phyloP scores from a whole-genome alignment of 2,888 invertebrate genomes.

The Anarsia innoxiella region DNA sequence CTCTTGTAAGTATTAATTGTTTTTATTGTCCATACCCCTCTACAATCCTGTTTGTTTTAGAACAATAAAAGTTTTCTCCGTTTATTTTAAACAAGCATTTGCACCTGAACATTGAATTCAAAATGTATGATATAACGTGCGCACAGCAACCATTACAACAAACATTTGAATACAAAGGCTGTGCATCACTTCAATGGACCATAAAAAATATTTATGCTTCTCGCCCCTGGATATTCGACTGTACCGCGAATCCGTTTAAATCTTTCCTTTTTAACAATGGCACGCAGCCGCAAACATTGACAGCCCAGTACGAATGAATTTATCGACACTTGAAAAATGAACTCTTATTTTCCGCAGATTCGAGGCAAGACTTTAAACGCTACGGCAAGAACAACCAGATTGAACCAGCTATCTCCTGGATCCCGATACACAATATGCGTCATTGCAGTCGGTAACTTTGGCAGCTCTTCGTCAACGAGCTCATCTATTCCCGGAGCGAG shows the following conservation, averaged over 20 bases:
- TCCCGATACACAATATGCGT: conserved; percentile 91
- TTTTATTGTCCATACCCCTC: background rate
- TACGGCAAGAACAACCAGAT: conserved; percentile 81
- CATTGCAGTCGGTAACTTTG: conserved; percentile 84
- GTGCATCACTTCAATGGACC: conserved; percentile 73
- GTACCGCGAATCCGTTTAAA: conserved; percentile 59
- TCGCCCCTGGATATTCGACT: conserved; percentile 56
- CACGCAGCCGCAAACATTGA: conserved; percentile 39
- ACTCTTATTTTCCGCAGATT: conserved; percentile 67
- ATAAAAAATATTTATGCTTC: conserved; percentile 73
- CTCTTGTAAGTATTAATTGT: conserved; percentile 68
- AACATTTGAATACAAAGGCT: conserved; percentile 72
- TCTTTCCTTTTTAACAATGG: conserved; percentile 49
- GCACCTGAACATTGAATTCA: conserved; percentile 23
- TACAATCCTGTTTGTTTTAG: background rate
- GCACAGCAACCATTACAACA: conserved; percentile 58
- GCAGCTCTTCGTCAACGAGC: conserved; percentile 56
- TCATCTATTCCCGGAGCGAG: conserved; percentile 68
- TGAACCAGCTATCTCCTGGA: conserved; percentile 84
- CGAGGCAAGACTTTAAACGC: conserved; percentile 85
- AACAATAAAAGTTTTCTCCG: conserved; percentile 1
- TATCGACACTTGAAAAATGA: background rate
- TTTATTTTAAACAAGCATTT: conserved; percentile 18
- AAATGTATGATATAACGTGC: conserved; percentile 34
- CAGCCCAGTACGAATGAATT: conserved; percentile 10